Percentiles rank a stretch among this genome's conserved stretches.
These are phyloP conservation scores for Gastrophysa polygoni DNA, from an alignment of 2,888 invertebrate species.

Conservation along the genomic window DNA sequence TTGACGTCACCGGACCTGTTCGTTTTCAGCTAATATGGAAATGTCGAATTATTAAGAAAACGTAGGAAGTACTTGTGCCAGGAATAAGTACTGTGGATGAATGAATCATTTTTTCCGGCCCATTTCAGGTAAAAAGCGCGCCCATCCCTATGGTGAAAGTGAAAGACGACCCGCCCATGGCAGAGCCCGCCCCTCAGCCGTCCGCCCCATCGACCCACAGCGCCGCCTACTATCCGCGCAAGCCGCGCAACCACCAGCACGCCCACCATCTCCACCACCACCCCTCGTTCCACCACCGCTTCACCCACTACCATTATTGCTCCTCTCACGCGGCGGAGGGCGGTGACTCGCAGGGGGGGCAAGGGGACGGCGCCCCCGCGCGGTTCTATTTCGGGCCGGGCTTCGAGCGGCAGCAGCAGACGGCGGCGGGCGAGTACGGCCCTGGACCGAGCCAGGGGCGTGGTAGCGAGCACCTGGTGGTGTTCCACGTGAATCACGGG, in stretches of 20 bases:
- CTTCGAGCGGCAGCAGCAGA: conserved; percentile 62
- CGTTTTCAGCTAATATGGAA: too few relatives aligned
- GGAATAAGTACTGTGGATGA: too few relatives aligned
- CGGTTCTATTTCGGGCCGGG: conserved; percentile 67
- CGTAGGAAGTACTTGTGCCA: too few relatives aligned
- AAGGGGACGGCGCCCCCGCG: conserved; percentile 58
- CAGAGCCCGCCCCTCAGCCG: conserved; percentile 43
- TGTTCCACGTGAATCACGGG: conserved; percentile 78
- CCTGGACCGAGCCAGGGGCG: conserved; percentile 48
- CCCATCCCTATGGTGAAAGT: conserved; percentile 56
- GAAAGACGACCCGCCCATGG: conserved; percentile 56
- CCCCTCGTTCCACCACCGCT: conserved; percentile 58
- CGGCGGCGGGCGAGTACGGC: conserved; percentile 38
- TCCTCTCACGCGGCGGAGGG: conserved; percentile 63
- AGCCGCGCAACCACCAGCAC: conserved; percentile 34
- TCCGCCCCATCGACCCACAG: conserved; percentile 21
- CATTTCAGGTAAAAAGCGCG: conserved; percentile 27
- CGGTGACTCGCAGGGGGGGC: conserved; percentile 47
- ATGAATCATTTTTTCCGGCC: background rate
- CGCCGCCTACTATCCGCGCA: conserved; percentile 20
- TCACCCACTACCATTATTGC: conserved; percentile 55
- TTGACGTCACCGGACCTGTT: too few relatives aligned
- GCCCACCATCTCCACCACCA: conserved; percentile 61
- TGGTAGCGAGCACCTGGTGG: conserved; percentile 67
- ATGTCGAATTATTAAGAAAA: too few relatives aligned